These are phyloP conservation scores for Clunio marinus DNA, from an alignment of 2,888 invertebrate genomes.

Conservation along the genomic window DNA sequence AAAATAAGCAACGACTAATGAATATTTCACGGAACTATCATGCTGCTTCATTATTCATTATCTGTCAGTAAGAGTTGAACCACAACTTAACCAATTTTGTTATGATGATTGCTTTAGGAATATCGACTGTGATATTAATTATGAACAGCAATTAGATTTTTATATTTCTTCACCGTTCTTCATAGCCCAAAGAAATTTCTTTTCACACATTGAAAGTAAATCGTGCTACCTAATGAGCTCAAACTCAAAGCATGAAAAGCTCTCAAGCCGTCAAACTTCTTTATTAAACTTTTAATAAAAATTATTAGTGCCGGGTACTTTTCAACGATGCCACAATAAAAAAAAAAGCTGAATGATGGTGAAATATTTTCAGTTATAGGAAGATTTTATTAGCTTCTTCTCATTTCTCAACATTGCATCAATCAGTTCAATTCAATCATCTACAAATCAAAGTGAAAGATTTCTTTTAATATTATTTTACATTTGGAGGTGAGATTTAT, in stretches of 20 bases:
- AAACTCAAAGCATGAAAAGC: neutral
- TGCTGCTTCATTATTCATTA: neutral
- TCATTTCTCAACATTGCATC: neutral
- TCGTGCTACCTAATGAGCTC: conserved; percentile 9
- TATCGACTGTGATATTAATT: neutral
- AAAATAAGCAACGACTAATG: neutral
- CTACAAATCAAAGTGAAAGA: no score
- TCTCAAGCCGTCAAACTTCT: neutral
- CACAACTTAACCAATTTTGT: neutral
- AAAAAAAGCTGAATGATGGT: neutral
- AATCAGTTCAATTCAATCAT: conserved; percentile 1
- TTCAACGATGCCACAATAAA: neutral
- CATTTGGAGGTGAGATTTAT: neutral
- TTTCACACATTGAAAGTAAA: neutral
- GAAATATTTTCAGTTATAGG: no score
- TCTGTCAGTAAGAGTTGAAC: neutral
- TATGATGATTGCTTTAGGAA: conserved; percentile 3
- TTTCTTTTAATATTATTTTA: no score
- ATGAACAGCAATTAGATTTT: neutral
- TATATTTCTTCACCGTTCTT: neutral
- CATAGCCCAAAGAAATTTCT: neutral
- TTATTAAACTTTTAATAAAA: neutral
- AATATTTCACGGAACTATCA: neutral
- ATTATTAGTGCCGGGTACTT: neutral
- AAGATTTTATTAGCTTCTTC: no score